Percentiles rank a stretch among this genome's conserved stretches.
phyloP scores from a whole-genome alignment of 2,888 invertebrate species.

The Melipona beecheii region DNA sequence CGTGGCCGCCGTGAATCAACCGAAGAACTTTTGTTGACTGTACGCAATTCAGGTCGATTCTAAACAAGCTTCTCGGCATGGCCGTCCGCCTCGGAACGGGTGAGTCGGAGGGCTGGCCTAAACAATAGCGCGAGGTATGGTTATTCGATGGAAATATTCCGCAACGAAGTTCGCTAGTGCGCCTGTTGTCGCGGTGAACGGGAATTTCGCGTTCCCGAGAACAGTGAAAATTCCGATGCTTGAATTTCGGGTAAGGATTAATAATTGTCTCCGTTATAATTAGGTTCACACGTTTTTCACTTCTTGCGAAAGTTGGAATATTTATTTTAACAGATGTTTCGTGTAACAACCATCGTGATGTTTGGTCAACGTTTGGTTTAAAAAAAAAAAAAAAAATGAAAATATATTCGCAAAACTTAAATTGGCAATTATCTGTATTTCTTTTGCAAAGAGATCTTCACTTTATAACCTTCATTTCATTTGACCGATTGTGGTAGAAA shows the following conservation, averaged over 20 bases:
- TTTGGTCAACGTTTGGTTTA: no score
- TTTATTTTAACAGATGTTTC: neutral
- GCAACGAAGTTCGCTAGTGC: neutral
- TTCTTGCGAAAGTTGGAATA: neutral
- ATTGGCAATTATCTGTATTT: no score
- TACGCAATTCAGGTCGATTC: conserved; percentile 30
- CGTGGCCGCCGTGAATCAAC: conserved; percentile 31
- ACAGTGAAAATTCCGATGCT: neutral
- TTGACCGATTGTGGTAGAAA: no score
- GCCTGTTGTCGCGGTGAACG: neutral
- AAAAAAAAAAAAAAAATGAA: no score
- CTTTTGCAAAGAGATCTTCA: no score
- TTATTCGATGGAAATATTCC: conserved; percentile 13
- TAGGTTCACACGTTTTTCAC: neutral
- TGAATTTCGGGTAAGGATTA: neutral
- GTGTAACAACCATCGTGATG: no score
- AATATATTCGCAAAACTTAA: no score
- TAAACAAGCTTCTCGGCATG: conserved; percentile 31
- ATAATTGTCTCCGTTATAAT: neutral
- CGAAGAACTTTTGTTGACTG: conserved; percentile 42
- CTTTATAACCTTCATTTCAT: no score
- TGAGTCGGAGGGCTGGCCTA: neutral
- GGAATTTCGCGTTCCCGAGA: neutral
- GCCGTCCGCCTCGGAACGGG: neutral
- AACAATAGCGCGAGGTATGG: neutral